Evolutionary conservation across 2,888 invertebrate species (phyloP).

Genomic region (Phymatocera aterrima): DNA sequence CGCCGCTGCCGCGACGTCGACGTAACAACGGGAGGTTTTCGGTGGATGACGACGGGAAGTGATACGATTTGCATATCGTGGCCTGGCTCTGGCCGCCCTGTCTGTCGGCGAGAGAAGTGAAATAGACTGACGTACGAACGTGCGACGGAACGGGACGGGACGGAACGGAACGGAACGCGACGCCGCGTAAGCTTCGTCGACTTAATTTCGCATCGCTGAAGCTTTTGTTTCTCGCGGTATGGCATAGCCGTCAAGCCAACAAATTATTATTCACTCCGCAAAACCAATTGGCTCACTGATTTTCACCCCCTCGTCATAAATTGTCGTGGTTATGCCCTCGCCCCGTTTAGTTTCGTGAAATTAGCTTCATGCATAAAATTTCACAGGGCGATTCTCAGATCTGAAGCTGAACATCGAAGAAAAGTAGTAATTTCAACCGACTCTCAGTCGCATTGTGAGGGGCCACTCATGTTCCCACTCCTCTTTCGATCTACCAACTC

Average conservation of each 20-base stretch:
- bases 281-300: conserved; percentile 5
- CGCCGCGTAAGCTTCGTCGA: conserved; percentile 31
- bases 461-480: too few relatives aligned
- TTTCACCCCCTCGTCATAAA: neutral
- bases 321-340: neutral
- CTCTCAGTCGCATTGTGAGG: too few relatives aligned
- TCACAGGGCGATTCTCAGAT: too few relatives aligned
- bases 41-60: conserved; percentile 53
- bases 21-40: conserved; percentile 27
- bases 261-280: conserved; percentile 25
- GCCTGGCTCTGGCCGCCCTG: conserved; percentile 57
- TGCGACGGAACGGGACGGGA: too few relatives aligned
- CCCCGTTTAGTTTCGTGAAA: neutral
- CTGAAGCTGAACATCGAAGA: too few relatives aligned
- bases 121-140: conserved; percentile 31
- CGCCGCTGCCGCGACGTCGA: conserved; percentile 7
- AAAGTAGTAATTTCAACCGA: too few relatives aligned
- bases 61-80: conserved; percentile 70
- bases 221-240: conserved; percentile 35
- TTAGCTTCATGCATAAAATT: neutral
- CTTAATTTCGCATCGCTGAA: conserved; percentile 35
- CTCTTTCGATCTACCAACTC: neutral
- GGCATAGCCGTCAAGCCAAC: neutral
- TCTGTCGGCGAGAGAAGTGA: conserved; percentile 13
- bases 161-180: too few relatives aligned